Conservation (phyloP, 2,113 vertebrate genomes). For the Climacteris rufus region DNA sequence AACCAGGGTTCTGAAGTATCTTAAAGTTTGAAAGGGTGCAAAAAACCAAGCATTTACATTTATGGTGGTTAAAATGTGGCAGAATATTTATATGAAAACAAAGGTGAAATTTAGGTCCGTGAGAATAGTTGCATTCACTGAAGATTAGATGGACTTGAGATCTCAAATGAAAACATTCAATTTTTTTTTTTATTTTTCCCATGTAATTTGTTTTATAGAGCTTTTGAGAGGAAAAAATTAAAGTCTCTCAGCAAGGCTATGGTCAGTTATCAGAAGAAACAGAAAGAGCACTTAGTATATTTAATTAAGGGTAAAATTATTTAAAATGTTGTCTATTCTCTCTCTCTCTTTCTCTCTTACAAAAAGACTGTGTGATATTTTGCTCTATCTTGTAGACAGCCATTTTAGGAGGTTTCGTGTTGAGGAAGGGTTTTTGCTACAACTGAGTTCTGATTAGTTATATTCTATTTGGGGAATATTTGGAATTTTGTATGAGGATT, state of each 20-base stretch:
- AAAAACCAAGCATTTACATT: not conserved
- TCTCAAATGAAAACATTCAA: not conserved
- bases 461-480: not conserved
- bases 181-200: not conserved
- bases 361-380: not conserved
- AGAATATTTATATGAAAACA: not conserved
- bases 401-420: conserved; percentile 3
- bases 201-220: not conserved
- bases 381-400: not conserved
- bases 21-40: not conserved
- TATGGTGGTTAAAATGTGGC: not conserved
- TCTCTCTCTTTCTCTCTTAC: not conserved
- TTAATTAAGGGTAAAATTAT: not conserved
- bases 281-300: not conserved
- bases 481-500: not conserved
- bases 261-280: not conserved
- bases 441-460: not conserved
- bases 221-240: not conserved
- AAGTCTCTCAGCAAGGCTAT: not conserved
- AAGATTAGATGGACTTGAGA: not conserved
- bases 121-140: not conserved
- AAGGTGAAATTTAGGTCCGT: not conserved
- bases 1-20: not conserved
- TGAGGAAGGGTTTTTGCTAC: not conserved
- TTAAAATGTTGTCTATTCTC: not conserved